Evolutionary conservation across 2,113 vertebrate species (phyloP).

Genomic region (Steatornis caripensis): DNA sequence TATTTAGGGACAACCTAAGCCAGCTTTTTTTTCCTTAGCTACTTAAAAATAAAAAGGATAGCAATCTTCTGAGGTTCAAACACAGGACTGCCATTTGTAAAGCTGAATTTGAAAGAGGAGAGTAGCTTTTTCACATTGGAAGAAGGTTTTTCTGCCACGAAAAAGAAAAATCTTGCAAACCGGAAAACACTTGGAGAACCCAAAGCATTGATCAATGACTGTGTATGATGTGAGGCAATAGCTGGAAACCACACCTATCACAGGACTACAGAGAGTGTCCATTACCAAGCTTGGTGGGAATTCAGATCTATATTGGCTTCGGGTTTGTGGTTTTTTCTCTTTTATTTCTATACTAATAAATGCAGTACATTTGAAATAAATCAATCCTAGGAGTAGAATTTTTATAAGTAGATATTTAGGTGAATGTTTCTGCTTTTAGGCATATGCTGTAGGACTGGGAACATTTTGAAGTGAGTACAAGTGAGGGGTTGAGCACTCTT

Average conservation of each 20-base stretch:
- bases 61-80: background rate
- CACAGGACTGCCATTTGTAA: background rate
- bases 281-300: fast-evolving
- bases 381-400: background rate
- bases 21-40: background rate
- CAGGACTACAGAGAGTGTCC: background rate
- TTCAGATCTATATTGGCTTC: background rate
- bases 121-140: background rate
- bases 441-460: background rate
- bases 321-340: background rate
- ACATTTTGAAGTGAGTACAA: background rate
- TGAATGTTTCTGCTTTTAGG: background rate
- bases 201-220: background rate
- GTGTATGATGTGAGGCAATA: background rate
- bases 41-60: background rate
- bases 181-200: background rate
- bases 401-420: background rate
- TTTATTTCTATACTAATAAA: background rate
- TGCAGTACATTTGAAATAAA: background rate
- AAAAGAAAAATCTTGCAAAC: background rate
- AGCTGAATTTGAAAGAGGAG: background rate
- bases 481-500: background rate
- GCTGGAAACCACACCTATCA: background rate
- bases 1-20: background rate
- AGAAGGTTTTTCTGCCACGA: background rate